Conservation (phyloP, 30 jellyfish, hydroid and myxozoan species). For the Cassiopea xamachana region DNA sequence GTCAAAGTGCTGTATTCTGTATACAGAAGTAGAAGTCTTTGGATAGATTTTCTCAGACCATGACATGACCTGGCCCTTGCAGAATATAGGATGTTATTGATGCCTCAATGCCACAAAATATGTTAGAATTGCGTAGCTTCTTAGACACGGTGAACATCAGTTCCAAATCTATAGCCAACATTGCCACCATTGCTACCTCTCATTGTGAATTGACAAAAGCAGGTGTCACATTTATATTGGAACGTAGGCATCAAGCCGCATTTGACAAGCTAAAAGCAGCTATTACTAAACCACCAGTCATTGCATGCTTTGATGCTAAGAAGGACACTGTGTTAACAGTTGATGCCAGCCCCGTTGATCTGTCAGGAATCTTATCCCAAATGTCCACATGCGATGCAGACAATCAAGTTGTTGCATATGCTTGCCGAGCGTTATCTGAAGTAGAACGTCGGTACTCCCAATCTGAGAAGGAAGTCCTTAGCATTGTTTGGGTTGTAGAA, state of each 20-base stretch:
- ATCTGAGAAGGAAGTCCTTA: conserved; percentile 56
- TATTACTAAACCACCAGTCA: conserved; percentile 10
- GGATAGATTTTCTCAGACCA: conserved; percentile 45
- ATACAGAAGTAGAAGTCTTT: conserved; percentile 37
- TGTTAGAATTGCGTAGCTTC: conserved; percentile 39
- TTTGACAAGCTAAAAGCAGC: conserved; percentile 14
- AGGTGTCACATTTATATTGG: conserved; percentile 22
- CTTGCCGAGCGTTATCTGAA: conserved; percentile 49
- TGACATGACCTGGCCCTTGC: conserved; percentile 43
- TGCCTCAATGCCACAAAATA: conserved; percentile 35
- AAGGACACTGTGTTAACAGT: conserved; percentile 12
- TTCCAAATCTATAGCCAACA: conserved; percentile 16
- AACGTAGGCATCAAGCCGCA: conserved; percentile 24
- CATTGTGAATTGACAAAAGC: conserved; percentile 29
- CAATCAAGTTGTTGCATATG: conserved; percentile 21
- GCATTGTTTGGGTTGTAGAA: conserved; percentile 43
- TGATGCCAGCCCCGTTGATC: conserved; percentile 58
- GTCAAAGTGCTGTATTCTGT: conserved; percentile 34
- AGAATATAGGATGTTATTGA: not conserved
- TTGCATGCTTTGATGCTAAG: conserved; percentile 30
- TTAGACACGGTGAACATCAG: conserved; percentile 51
- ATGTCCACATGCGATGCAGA: conserved; percentile 35
- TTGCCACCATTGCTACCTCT: conserved; percentile 49
- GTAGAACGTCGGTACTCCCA: conserved; percentile 49
- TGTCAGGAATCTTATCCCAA: conserved; percentile 41